A percentile compares a stretch with the other conserved stretches of the same genome.
phyloP scores from a whole-genome alignment of 2,888 invertebrate species.

The Cepaea hortensis region DNA sequence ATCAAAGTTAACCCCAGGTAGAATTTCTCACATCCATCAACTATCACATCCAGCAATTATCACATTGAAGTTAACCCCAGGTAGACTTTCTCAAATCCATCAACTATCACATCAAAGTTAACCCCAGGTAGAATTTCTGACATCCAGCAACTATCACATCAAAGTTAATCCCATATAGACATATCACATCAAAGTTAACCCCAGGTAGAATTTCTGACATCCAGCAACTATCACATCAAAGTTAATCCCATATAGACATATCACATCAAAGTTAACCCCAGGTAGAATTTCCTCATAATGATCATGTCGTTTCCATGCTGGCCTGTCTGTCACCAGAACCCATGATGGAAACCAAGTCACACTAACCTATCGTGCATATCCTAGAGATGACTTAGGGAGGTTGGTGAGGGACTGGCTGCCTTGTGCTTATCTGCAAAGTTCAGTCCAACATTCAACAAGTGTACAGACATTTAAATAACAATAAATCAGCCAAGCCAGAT shows the following conservation, averaged over 20 bases:
- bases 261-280: slow-evolving; percentile 80
- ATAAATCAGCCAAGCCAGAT: too few species aligned
- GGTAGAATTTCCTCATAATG: slow-evolving; percentile 77
- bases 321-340: too few species aligned
- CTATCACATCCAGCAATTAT: slow-evolving; percentile 90
- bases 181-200: slow-evolving; percentile 90
- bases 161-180: slow-evolving; percentile 83
- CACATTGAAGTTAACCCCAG: slow-evolving; percentile 88
- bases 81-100: slow-evolving; percentile 82
- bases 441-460: too few species aligned
- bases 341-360: too few species aligned
- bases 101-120: slow-evolving; percentile 92
- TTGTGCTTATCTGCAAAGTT: too few species aligned
- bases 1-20: slow-evolving; percentile 85
- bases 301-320: too few species aligned
- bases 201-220: slow-evolving; percentile 80
- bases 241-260: too few species aligned
- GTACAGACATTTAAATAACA: too few species aligned
- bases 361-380: too few species aligned
- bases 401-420: too few species aligned
- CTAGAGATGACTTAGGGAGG: too few species aligned
- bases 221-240: slow-evolving; percentile 89
- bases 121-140: slow-evolving; percentile 78
- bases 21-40: slow-evolving; percentile 84
- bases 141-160: slow-evolving; percentile 92